A percentile compares a stretch with the other conserved stretches of the same genome.
Evolutionary conservation across 1,140 invertebrate genomes (phyloP).

Genomic region (Aphis craccivora): DNA sequence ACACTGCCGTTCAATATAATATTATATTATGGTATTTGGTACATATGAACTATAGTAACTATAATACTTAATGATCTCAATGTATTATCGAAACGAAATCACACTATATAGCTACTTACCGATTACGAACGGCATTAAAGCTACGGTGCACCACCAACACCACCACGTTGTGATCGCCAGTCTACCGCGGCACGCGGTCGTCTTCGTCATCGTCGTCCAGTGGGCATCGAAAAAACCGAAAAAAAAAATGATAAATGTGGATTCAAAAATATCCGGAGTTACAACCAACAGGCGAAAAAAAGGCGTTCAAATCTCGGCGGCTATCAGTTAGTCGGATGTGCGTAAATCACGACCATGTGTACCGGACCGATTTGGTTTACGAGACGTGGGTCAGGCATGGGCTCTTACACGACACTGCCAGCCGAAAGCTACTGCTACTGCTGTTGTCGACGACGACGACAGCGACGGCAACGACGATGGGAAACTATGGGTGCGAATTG

Average conservation of each 20-base stretch:
- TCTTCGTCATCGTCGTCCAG: background rate
- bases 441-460: background rate
- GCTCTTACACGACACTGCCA: background rate
- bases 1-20: background rate
- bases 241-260: background rate
- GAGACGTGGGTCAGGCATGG: background rate
- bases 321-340: background rate
- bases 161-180: background rate
- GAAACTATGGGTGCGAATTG: background rate
- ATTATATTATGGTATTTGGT: background rate
- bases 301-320: background rate
- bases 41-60: no score
- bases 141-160: background rate
- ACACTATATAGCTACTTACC: background rate
- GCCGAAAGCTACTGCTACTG: background rate
- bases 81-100: background rate
- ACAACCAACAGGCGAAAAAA: no score
- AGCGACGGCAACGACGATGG: background rate
- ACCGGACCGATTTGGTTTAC: background rate
- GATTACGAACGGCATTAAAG: constrained; percentile 13
- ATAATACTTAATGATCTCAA: background rate
- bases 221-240: background rate
- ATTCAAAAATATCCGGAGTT: background rate
- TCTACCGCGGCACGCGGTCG: background rate
- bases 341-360: background rate